Evolutionary conservation across 2,797 vertebrate species (phyloP), one percentile per base, ranked within the genome.

Genomic region (Crocodylus rhombifer): DNA sequence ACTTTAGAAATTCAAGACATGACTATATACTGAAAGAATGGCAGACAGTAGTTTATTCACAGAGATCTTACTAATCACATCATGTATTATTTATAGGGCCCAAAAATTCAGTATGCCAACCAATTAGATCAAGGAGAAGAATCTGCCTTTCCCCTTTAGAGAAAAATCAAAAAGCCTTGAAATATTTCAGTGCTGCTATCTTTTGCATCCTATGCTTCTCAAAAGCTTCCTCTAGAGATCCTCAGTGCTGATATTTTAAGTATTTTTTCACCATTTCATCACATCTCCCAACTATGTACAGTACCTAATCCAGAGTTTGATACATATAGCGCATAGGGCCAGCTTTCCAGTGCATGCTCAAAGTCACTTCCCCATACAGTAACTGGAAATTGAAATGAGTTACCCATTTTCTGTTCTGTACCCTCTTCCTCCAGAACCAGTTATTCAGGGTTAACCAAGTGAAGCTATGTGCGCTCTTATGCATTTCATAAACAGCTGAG

Each of bases 401-500:
- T 42, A 25, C 25, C 13, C 36, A 73, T 26, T 42, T 42, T 73
- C 69, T 23, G 18, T 62, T 74, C 74, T 1, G 3, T 2, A 28
- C 2, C 77, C 36, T 83, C 28, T 12, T 90, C 64, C 51, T 58
- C 56, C 33, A 71, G 57, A 13, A 3, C 36, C 23, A 1, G 5
- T 33, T 79, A 67, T 73, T 3, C 51, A 42, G 21, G 7, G 18
- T 42, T 78, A 51, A 23, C 0, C 1, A 3, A 86, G 73, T 56
- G 8, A 74, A 87, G 73, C 1, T 17, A 1, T 0, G 4, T 1
- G 2, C 5, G 2, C 5, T 8, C 36, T 21, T 1, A 4, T 8
- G 5, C 5, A 25, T 58, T 64, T 5, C 87, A 58, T 3, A 14
- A 77, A 60, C 9, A 60, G 23, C 3, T 61, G 77, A 86, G 56